A percentile compares a stretch with the other conserved stretches of the same genome.
phyloP scores from a whole-genome alignment of 2,888 invertebrate genomes.

The Sinelater perroti region DNA sequence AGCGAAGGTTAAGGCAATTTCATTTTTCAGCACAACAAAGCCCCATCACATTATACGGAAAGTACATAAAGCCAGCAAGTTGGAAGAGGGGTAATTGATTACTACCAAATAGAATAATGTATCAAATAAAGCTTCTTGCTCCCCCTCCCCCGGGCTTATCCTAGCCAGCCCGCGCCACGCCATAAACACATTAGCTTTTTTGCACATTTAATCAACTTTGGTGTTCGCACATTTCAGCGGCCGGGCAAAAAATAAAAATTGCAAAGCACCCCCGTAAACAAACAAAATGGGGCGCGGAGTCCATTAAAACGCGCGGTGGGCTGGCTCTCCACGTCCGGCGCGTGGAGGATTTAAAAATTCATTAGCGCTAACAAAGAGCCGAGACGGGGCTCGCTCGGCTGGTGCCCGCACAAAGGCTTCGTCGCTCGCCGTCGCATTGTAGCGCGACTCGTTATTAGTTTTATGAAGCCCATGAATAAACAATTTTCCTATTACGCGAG shows the following conservation, averaged over 20 bases:
- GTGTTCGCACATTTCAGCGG: neutral
- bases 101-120: no score
- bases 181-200: no score
- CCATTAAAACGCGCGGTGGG: neutral
- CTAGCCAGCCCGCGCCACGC: no score
- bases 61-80: no score
- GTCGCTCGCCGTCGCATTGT: conserved; percentile 2
- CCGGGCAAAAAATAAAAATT: no score
- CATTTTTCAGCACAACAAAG: no score
- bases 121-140: no score
- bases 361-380: conserved; percentile 12
- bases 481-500: neutral
- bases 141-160: no score
- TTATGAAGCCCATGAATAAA: conserved; percentile 13
- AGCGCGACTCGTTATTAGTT: conserved; percentile 11
- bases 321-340: neutral
- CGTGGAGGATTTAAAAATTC: conserved; percentile 15
- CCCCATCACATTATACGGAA: no score
- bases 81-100: no score
- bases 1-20: no score
- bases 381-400: conserved; percentile 7
- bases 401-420: conserved; percentile 1
- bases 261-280: conserved; percentile 4
- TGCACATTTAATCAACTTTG: no score
- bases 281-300: conserved; percentile 10